A percentile compares a stretch with the other conserved stretches of the same genome.
Evolutionary conservation across 2,888 invertebrate species (phyloP).

Genomic region (Sepioteuthis lessoniana): DNA sequence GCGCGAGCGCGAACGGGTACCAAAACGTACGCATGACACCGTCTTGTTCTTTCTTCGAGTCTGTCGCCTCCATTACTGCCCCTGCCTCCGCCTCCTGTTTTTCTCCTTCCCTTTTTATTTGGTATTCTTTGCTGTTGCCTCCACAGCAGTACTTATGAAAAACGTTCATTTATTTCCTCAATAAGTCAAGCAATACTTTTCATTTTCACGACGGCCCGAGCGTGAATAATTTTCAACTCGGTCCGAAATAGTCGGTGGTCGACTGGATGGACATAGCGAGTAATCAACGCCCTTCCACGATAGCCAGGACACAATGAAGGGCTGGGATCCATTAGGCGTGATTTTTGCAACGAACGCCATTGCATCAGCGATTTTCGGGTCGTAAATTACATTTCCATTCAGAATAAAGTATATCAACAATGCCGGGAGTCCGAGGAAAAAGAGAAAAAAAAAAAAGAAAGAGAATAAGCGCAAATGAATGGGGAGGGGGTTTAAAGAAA

Average conservation of each 20-base stretch:
- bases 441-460: too few relatives aligned
- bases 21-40: neutral
- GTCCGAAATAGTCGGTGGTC: neutral
- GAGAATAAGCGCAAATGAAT: too few relatives aligned
- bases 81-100: neutral
- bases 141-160: too few relatives aligned
- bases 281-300: neutral
- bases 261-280: neutral
- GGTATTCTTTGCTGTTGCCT: neutral
- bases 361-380: neutral
- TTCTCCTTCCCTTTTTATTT: too few relatives aligned
- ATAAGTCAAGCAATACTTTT: neutral
- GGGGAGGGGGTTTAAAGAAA: too few relatives aligned
- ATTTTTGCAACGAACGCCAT: neutral
- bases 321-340: neutral
- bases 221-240: neutral
- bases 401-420: slow-evolving; percentile 17
- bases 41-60: neutral
- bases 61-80: neutral
- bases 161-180: neutral
- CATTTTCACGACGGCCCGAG: neutral
- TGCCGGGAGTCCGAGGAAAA: neutral
- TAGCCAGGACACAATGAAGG: neutral
- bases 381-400: neutral
- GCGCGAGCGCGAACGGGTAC: neutral